Evolutionary conservation across 2,113 vertebrate species (phyloP).

Genomic region (Equus quagga): DNA sequence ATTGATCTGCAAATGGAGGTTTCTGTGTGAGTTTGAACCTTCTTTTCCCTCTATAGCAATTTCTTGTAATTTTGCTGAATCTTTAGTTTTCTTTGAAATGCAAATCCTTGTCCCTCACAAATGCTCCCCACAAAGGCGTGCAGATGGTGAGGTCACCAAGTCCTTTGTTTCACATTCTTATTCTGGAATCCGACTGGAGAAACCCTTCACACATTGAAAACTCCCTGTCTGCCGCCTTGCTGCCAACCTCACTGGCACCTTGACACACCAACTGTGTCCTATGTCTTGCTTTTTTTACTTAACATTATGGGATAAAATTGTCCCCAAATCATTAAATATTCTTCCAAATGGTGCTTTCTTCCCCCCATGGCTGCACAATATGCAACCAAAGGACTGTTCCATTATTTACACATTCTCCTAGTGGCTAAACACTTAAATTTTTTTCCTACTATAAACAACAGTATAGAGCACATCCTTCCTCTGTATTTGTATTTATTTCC

Average conservation of each 20-base stretch:
- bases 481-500: not conserved
- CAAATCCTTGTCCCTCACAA: conserved; percentile 93
- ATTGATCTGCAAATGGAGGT: conserved; percentile 86
- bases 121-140: conserved; percentile 89
- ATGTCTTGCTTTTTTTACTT: not conserved
- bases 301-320: not conserved
- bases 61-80: conserved; percentile 92
- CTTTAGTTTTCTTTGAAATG: conserved; percentile 91
- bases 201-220: not conserved
- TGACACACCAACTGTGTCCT: not conserved
- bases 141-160: conserved; percentile 83
- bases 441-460: not conserved
- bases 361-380: not conserved
- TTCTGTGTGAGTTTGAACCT: conserved; percentile 53
- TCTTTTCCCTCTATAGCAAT: conserved; percentile 87
- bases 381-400: not conserved
- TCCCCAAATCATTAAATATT: not conserved
- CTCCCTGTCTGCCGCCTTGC: rapidly evolving
- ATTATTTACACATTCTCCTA: not conserved
- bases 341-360: not conserved
- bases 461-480: not conserved
- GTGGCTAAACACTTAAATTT: not conserved
- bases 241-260: not conserved
- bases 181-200: not conserved
- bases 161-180: conserved; percentile 69